Evolutionary conservation across 1,140 invertebrate species (phyloP).

Genomic region (Rhopalosiphum maidis): DNA sequence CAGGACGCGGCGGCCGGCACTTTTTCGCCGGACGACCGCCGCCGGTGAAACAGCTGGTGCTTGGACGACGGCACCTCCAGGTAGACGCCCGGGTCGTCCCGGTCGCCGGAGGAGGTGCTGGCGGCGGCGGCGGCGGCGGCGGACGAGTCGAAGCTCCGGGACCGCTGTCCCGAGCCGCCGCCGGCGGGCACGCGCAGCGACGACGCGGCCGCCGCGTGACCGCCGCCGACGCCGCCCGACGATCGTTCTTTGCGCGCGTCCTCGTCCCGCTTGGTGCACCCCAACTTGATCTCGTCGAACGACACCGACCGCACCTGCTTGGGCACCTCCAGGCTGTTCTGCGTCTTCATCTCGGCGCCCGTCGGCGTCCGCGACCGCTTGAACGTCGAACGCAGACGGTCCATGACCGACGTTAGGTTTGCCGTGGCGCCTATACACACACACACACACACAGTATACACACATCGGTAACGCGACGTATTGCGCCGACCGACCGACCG

Average conservation of each 20-base stretch:
- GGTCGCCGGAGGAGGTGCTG: not conserved
- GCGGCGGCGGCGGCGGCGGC: constrained; percentile 62
- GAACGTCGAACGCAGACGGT: constrained; percentile 82
- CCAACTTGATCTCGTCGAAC: constrained; percentile 86
- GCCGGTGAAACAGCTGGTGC: constrained; percentile 70
- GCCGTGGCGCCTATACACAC: not conserved
- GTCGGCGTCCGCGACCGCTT: constrained; percentile 85
- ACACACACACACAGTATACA: not conserved
- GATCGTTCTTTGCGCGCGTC: constrained; percentile 67
- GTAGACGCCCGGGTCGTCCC: constrained; percentile 69
- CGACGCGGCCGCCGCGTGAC: constrained; percentile 58
- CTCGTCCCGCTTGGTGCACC: constrained; percentile 64
- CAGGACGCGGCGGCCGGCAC: constrained; percentile 67
- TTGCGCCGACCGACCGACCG: too few relatives aligned
- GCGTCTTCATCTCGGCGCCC: constrained; percentile 87
- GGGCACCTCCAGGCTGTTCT: constrained; percentile 85
- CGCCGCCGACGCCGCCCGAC: constrained; percentile 60
- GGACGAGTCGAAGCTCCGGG: constrained; percentile 78
- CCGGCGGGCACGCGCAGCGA: constrained; percentile 62
- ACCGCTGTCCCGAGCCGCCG: constrained; percentile 68
- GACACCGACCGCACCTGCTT: constrained; percentile 85
- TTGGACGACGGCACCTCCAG: constrained; percentile 71
- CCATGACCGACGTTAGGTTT: constrained; percentile 67
- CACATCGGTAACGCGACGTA: not conserved
- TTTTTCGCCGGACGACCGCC: constrained; percentile 70